A percentile compares a stretch with the other conserved stretches of the same genome.
These are phyloP conservation scores for Lithophane socia DNA, from an alignment of 2,888 invertebrate species.

Conservation along the genomic window DNA sequence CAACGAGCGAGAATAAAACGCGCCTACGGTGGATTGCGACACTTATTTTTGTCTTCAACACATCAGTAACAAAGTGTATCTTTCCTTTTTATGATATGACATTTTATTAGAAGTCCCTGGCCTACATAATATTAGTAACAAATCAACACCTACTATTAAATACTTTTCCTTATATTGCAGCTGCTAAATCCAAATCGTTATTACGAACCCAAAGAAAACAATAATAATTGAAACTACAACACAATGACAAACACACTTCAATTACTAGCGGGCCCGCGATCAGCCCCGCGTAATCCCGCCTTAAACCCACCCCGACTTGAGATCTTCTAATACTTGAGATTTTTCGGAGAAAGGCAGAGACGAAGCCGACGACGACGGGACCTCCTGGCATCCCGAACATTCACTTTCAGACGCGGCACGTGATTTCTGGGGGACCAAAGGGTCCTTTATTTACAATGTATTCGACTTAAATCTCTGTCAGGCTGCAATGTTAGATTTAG, in stretches of 20 bases:
- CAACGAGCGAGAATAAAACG: constrained; percentile 43
- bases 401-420: constrained; percentile 54
- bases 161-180: background rate
- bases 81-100: constrained; percentile 27
- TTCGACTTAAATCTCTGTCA: constrained; percentile 65
- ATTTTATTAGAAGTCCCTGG: constrained; percentile 5
- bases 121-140: background rate
- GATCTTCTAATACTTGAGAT: constrained; percentile 63
- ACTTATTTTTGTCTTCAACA: constrained; percentile 49
- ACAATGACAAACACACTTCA: constrained; percentile 60
- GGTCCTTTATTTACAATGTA: constrained; percentile 58
- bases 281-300: constrained; percentile 54
- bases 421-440: constrained; percentile 53
- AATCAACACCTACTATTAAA: background rate
- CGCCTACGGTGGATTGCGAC: constrained; percentile 32
- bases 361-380: constrained; percentile 36
- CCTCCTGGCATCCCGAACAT: constrained; percentile 59
- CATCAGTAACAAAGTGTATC: constrained; percentile 31
- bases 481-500: constrained; percentile 61
- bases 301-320: constrained; percentile 48
- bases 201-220: constrained; percentile 38
- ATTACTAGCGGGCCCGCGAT: constrained; percentile 46
- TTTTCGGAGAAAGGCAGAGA: constrained; percentile 60
- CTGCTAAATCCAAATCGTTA: background rate
- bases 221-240: constrained; percentile 54